phyloP scores from a whole-genome alignment of 1,140 invertebrate species.

The Orius laevigatus region DNA sequence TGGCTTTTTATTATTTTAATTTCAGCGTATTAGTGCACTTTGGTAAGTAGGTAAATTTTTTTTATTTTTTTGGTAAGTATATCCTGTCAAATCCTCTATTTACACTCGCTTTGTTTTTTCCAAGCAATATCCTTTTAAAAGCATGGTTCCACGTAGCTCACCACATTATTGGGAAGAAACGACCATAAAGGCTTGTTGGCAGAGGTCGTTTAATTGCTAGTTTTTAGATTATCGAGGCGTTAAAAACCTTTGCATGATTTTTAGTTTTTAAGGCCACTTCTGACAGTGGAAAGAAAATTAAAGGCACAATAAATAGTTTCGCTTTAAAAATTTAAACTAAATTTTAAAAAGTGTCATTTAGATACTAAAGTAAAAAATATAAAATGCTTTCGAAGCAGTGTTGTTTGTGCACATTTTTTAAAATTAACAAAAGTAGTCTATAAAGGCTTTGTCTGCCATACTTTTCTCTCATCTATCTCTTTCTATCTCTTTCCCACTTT shows the following conservation, averaged over 20 bases:
- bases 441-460: constrained; percentile 7
- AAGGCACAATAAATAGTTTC: no score
- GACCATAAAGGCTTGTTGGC: constrained; percentile 19
- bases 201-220: constrained; percentile 15
- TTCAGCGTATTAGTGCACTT: no score
- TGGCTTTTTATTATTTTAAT: no score
- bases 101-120: constrained; percentile 13
- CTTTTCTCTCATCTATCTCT: constrained; percentile 1
- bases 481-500: constrained; percentile 5
- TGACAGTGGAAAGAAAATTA: background rate
- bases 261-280: background rate
- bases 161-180: no score
- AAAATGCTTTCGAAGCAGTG: constrained; percentile 6
- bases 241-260: background rate
- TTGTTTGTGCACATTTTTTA: constrained; percentile 7
- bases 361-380: no score
- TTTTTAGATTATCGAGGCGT: background rate
- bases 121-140: constrained; percentile 10
- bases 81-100: background rate
- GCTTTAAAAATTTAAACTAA: no score
- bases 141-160: no score
- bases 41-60: no score
- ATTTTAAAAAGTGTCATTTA: no score
- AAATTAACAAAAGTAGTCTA: background rate
- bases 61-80: no score